These are phyloP conservation scores for Tinamus major DNA, from an alignment of 2,797 vertebrate genomes.

Conservation along the genomic window DNA sequence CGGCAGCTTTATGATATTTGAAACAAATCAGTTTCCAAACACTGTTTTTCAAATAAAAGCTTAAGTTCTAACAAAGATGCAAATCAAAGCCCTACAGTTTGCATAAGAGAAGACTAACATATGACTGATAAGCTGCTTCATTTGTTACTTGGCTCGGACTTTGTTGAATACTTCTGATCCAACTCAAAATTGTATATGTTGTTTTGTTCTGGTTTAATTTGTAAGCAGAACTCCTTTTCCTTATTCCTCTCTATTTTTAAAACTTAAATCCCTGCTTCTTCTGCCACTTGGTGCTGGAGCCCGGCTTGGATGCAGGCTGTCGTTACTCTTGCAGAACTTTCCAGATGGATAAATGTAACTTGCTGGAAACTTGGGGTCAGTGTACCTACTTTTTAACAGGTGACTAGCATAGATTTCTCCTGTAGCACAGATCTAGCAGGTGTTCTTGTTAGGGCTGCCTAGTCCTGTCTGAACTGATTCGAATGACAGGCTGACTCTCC, in stretches of 20 bases:
- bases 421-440: not conserved
- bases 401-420: not conserved
- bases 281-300: not conserved
- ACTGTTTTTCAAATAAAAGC: not conserved
- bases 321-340: not conserved
- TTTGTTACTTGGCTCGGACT: not conserved
- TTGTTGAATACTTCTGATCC: not conserved
- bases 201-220: not conserved
- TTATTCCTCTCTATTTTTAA: not conserved
- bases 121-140: not conserved
- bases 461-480: not conserved
- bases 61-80: not conserved
- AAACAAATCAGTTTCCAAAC: not conserved
- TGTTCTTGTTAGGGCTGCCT: not conserved
- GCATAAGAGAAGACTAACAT: not conserved
- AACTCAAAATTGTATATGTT: not conserved
- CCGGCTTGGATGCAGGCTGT: accelerated
- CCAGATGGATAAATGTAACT: not conserved
- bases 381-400: not conserved
- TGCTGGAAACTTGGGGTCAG: not conserved
- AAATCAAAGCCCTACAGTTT: not conserved
- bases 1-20: not conserved
- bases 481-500: not conserved
- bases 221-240: not conserved
- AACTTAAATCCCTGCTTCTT: not conserved